Evolutionary conservation across 2,797 vertebrate genomes (phyloP), one percentile per base, ranked within the genome.

Genomic region (Chelon labrosus): DNA sequence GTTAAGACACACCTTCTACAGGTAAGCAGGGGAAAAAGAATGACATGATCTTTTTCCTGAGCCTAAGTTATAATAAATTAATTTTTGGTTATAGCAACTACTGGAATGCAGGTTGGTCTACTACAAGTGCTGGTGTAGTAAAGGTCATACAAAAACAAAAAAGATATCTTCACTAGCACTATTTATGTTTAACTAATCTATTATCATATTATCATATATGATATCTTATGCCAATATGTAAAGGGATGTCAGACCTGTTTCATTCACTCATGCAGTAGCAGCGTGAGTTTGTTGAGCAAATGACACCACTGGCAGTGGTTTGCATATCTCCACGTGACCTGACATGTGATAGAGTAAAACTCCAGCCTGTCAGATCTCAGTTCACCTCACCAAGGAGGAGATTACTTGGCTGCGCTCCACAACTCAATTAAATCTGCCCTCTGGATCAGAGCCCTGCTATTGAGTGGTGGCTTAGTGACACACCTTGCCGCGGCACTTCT

Each of bases 271-370:
- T 31, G 35, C 16, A 37, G 42, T 22, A 56, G 9, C 10, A 53
- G 37, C 11, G 10, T 4, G 22, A 5, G 22, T 55, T 10, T 56
- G 42, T 12, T 62, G 19, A 62, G 50, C 7, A 50, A 65, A 54
- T 38, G 16, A 9, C 17, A 51, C 27, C 38, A 49, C 4, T 47
- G 31, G 50, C 37, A 42, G 51, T n/a, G n/a, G 14, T 46, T 60
- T 5, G 1, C 41, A 62, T 57, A 49, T 31, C 37, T 78, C 1
- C 47, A 0, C 27, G 17, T 72, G 68, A 66, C 51, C 64, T 60
- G 57, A 70, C 37, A 54, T 61, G 51, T 70, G 80, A 78, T 50
- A 55, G 60, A 42, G 62, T 61, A 73, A 73, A 53, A 27, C 37
- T 17, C 10, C 31, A 64, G 25, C 7, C 38, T 56, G 44, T 65